phyloP scores from a whole-genome alignment of 2,888 invertebrate species.

The Phyllotreta cruciferae region DNA sequence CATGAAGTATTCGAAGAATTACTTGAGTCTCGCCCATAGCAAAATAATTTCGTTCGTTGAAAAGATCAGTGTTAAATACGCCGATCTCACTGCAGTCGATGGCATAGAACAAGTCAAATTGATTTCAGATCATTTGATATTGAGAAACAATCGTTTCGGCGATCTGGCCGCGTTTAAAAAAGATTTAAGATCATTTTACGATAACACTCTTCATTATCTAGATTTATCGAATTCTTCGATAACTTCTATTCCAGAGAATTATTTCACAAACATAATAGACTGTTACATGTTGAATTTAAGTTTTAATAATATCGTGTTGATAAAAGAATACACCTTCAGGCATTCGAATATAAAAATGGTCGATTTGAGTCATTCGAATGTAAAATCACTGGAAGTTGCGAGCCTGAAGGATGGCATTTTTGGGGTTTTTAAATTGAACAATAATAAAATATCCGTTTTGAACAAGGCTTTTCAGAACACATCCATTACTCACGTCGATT shows the following conservation, averaged over 20 bases:
- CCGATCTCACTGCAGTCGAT: constrained; percentile 8
- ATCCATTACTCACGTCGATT: not conserved
- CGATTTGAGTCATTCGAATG: constrained; percentile 9
- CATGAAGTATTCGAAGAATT: not conserved
- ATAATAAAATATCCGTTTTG: constrained; percentile 18
- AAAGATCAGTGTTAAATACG: not conserved
- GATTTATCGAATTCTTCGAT: constrained; percentile 24
- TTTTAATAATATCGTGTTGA: constrained; percentile 13
- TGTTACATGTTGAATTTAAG: constrained; percentile 11
- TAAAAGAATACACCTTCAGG: constrained; percentile 8
- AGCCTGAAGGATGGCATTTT: constrained; percentile 3
- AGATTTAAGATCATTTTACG: constrained; percentile 1
- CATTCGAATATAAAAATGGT: constrained; percentile 1
- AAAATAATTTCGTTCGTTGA: not conserved
- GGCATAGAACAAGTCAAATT: constrained; percentile 3
- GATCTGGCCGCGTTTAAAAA: not conserved
- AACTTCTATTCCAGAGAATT: not conserved
- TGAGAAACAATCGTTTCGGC: constrained; percentile 14
- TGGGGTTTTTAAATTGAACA: constrained; percentile 11
- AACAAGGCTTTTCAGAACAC: not conserved
- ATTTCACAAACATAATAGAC: constrained; percentile 2
- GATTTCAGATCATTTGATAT: not conserved
- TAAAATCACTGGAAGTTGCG: not conserved
- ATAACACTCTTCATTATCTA: constrained; percentile 3
- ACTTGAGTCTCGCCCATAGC: constrained; percentile 14